Evolutionary conservation across 2,888 invertebrate species (phyloP), one percentile per base, ranked within the genome.

Genomic region (Teleogryllus oceanicus): DNA sequence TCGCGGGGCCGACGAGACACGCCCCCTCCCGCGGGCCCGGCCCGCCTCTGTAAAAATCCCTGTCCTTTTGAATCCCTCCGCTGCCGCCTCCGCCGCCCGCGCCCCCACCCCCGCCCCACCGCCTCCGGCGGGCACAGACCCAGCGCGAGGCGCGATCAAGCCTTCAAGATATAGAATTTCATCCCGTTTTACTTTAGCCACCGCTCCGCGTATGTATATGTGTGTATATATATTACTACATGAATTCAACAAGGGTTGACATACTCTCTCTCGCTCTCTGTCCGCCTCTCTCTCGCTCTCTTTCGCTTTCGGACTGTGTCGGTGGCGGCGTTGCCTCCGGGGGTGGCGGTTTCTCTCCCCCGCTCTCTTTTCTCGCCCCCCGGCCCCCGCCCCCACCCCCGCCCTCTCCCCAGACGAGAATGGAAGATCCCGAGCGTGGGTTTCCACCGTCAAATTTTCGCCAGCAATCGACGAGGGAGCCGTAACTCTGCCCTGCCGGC

Each of bases 381-480:
- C 11, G 49, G 37, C 37, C 12, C 50, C 18, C 18, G 37, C 21
- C 24, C 49, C 78, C 75, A 18, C 74, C 49, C 77, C 62, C 51
- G 20, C 49, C 49, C 62, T 74, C 13, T 62, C 16, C n/a, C 49
- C 18, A 18, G 18, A n/a, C 24, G 78, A 50, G 50, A 76, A 2
- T 4, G 75, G 75, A 76, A 79, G 78, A 79, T 21, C 18, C 12
- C 49, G 49, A 18, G 37, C 50, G 20, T 21, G 78, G 78, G 50
- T 76, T 74, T 77, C 79, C 80, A 78, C 75, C 80, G 80, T 80
- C 80, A 80, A 80, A 80, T 78, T 80, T 78, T 80, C 78, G 80
- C 78, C 74, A 74, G 81, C 79, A 81, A 82, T 82, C 82, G 81
- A 81, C 82, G 79, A 76, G 82, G 82, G 82, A 82, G 81, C 78